These are phyloP conservation scores for Empidonax traillii DNA, from an alignment of 2,113 vertebrate species.

Conservation along the genomic window DNA sequence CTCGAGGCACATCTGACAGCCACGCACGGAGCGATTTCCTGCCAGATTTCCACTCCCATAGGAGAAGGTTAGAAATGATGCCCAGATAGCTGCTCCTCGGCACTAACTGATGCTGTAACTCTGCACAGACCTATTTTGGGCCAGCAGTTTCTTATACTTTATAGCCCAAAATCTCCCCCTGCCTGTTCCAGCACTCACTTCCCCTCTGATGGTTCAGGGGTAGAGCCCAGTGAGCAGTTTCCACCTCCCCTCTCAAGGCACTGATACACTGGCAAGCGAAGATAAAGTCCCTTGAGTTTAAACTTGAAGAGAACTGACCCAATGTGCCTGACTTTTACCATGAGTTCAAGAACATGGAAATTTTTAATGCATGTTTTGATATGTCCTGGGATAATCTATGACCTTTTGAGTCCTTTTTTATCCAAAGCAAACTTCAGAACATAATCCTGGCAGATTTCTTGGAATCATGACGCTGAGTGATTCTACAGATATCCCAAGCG, in stretches of 20 bases:
- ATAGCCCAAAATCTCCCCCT: background rate
- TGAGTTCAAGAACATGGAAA: conserved; percentile 38
- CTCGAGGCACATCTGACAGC: background rate
- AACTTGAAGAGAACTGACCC: background rate
- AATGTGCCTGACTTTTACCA: background rate
- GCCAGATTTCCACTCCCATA: background rate
- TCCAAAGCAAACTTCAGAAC: conserved; percentile 58
- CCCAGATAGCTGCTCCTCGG: background rate
- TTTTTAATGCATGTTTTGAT: conserved; percentile 49
- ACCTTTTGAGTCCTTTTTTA: conserved; percentile 31
- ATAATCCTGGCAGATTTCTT: conserved; percentile 50
- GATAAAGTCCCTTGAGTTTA: background rate
- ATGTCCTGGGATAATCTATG: conserved; percentile 57
- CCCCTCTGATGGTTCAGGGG: background rate
- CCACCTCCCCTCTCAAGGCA: background rate
- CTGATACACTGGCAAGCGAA: background rate
- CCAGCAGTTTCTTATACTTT: fast-evolving
- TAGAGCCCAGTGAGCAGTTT: background rate
- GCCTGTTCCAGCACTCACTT: background rate
- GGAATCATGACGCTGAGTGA: conserved; percentile 38
- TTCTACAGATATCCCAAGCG: conserved; percentile 61
- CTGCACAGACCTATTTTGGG: background rate
- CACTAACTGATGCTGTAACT: background rate
- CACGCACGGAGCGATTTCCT: background rate
- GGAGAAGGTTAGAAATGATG: background rate